Base-by-base conservation (phyloP, 2,888 invertebrate genomes). In the Drosophila greeni region DNA sequence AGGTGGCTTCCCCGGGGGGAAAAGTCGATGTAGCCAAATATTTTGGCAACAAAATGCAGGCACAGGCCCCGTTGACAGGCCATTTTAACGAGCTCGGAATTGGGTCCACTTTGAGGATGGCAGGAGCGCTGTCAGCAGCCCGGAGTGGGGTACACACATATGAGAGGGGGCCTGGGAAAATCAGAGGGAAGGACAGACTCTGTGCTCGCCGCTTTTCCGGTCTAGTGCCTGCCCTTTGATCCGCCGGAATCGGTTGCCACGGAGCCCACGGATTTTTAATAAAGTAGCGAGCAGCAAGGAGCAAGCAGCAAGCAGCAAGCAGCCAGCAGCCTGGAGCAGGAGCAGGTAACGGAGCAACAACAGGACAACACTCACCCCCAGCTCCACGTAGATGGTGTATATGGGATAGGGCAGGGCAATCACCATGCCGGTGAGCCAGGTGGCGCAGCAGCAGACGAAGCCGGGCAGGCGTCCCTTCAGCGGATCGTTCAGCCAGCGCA, bases 341-440 rank as follows among this genome's bases (percentile, higher is more conserved):
- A 52, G n/a, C 12, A 20, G n/a, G 47, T 23, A 12, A 9, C 6
- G 8, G 14, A 6, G 24, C 4, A 24, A 29, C n/a, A 6, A 24
- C 14, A 40, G 24, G 39, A 31, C 20, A 40, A 9, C 18, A 90
- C 91, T 92, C 87, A 91, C 93, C 90, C 90, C 92, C 54, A 94
- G 89, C 86, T 94, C 93, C 60, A 93, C 90, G 87, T 93, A 94
- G 65, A 92, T 92, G 58, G 92, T 93, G 87, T 94, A 94, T 71
- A 94, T 92, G 42, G 93, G 93, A 88, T 93, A 93, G 1, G 94
- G 94, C 70, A 94, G 87, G 1, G 93, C 94, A 58, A 93, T 91
- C 83, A 93, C 92, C 76, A 93, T 90, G 16, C 93, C 92, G 42
- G 92, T 91, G 16, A 94, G 90, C 94, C 94, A 94, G n/a, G 92